Evolutionary conservation across 2,797 vertebrate genomes (phyloP).

Genomic region (Tympanoctomys barrerae): DNA sequence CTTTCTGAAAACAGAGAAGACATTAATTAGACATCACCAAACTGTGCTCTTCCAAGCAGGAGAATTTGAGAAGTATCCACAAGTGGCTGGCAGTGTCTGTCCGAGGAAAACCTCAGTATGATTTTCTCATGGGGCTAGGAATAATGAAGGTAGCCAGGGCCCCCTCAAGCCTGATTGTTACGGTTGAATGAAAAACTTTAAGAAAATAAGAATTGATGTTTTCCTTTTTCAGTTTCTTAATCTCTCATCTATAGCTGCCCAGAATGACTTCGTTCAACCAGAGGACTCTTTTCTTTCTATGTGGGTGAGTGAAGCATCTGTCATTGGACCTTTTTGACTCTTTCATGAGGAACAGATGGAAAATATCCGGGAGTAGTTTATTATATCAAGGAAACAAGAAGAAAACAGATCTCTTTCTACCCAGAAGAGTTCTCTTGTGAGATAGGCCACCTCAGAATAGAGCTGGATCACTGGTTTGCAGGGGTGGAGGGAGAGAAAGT

Average conservation of each 20-base stretch:
- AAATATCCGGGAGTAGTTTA: constrained; percentile 43
- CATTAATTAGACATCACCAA: background rate
- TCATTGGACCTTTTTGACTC: background rate
- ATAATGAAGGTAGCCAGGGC: background rate
- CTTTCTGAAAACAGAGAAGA: background rate
- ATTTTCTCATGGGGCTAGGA: background rate
- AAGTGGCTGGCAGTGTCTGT: background rate
- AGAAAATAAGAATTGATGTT: background rate
- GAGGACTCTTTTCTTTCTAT: background rate
- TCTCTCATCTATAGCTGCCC: constrained; percentile 6
- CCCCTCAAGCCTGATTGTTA: background rate
- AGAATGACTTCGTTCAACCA: background rate
- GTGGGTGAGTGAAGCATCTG: background rate
- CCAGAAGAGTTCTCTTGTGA: too few species aligned
- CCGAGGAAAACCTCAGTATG: background rate
- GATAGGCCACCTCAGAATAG: background rate
- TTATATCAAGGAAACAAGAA: background rate
- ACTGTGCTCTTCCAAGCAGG: background rate
- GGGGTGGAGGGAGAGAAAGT: background rate
- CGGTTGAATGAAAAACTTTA: background rate
- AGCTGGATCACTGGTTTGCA: background rate
- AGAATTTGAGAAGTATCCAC: background rate
- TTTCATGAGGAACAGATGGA: background rate
- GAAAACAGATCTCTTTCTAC: background rate
- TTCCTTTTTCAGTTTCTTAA: constrained; percentile 25